These are phyloP conservation scores for Benitochromis conjunctus DNA, from an alignment of 2,113 vertebrate species.

Conservation along the genomic window DNA sequence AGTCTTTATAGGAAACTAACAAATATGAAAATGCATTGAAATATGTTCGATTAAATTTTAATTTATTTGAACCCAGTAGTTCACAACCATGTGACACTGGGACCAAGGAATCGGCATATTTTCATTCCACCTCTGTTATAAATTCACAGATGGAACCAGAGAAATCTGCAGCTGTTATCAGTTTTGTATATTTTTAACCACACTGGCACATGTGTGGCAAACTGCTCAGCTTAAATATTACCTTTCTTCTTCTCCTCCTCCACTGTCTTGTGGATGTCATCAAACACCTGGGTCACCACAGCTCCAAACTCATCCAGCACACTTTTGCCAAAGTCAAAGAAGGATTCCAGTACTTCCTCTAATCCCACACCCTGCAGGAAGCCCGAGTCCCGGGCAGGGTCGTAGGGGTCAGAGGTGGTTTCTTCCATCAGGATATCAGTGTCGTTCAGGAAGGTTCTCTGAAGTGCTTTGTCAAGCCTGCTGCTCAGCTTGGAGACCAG, in stretches of 20 bases:
- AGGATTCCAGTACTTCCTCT: slow-evolving; percentile 77
- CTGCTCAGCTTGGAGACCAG: slow-evolving; percentile 79
- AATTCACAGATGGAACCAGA: neutral
- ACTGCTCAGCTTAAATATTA: neutral
- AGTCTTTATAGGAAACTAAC: neutral
- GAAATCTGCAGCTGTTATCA: neutral
- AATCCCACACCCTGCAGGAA: slow-evolving; percentile 74
- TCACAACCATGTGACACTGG: neutral
- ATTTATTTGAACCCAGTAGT: neutral
- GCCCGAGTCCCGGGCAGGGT: slow-evolving; percentile 40
- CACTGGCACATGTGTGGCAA: neutral
- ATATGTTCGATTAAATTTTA: neutral
- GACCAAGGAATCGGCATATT: neutral
- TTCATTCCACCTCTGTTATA: neutral
- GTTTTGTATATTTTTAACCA: neutral
- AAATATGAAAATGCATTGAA: neutral
- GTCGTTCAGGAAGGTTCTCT: slow-evolving; percentile 73
- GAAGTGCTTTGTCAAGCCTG: slow-evolving; percentile 79
- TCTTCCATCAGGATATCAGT: slow-evolving; percentile 4
- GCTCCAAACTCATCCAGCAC: slow-evolving; percentile 80
- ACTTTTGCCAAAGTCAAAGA: slow-evolving; percentile 81
- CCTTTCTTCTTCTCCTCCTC: slow-evolving; percentile 71
- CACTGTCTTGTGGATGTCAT: slow-evolving; percentile 51
- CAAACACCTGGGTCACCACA: slow-evolving; percentile 73
- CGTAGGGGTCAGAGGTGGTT: slow-evolving; percentile 39